Evolutionary conservation across 2,888 invertebrate species (phyloP).

Genomic region (Hyppa rectilinea): DNA sequence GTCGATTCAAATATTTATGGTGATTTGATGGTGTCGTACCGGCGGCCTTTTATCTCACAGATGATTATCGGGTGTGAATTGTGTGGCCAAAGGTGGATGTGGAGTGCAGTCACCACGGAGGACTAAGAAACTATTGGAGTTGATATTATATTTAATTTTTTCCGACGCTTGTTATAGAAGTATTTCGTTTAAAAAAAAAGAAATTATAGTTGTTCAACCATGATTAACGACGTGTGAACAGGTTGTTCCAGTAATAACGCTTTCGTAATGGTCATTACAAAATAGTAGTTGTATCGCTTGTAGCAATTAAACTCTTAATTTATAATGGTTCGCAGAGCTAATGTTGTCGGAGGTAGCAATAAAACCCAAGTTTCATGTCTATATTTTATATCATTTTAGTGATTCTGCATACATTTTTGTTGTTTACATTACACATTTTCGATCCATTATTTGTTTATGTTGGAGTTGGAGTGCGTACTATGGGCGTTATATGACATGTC

Average conservation of each 20-base stretch:
- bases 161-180: neutral
- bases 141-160: constrained; percentile 4
- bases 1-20: constrained; percentile 66
- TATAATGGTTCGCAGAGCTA: constrained; percentile 52
- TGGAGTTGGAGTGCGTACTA: constrained; percentile 9
- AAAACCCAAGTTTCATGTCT: constrained; percentile 56
- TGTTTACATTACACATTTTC: constrained; percentile 51
- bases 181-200: neutral
- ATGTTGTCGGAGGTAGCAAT: constrained; percentile 44
- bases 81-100: constrained; percentile 80
- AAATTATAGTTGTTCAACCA: neutral
- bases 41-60: constrained; percentile 83
- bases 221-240: constrained; percentile 36
- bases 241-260: constrained; percentile 40
- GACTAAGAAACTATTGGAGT: constrained; percentile 67
- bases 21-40: constrained; percentile 78
- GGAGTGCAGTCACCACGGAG: constrained; percentile 76
- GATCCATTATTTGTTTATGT: constrained; percentile 37
- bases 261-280: constrained; percentile 52
- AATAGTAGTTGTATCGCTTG: constrained; percentile 43
- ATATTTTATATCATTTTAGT: constrained; percentile 56
- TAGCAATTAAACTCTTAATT: constrained; percentile 58
- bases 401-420: constrained; percentile 45
- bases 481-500: constrained; percentile 69
- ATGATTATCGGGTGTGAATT: constrained; percentile 89